These are phyloP conservation scores for Bombus superbus DNA, from an alignment of 1,140 invertebrate species.

Conservation along the genomic window DNA sequence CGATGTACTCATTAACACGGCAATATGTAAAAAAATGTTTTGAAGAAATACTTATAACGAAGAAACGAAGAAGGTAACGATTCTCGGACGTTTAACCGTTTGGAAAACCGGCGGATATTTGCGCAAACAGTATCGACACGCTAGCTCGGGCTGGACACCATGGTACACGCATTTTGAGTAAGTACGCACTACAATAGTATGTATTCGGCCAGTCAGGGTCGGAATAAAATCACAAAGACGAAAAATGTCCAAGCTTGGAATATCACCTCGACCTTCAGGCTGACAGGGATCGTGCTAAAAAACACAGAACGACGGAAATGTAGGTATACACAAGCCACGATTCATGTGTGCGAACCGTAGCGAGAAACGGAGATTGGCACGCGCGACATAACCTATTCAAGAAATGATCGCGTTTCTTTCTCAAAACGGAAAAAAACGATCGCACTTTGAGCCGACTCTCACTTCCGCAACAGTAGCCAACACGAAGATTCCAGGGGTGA, in stretches of 20 bases:
- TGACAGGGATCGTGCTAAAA: slow-evolving; percentile 30
- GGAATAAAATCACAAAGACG: slow-evolving; percentile 11
- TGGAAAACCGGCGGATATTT: slow-evolving; percentile 13
- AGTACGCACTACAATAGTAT: not conserved
- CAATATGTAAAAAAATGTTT: not conserved
- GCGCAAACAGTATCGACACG: slow-evolving; percentile 6
- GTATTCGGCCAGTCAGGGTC: not conserved
- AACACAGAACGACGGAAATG: not conserved
- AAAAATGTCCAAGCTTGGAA: slow-evolving; percentile 6
- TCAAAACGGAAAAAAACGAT: slow-evolving; percentile 30
- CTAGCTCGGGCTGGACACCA: not conserved
- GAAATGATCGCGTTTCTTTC: slow-evolving; percentile 36
- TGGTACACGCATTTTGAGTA: not conserved
- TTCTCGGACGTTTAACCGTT: slow-evolving; percentile 10
- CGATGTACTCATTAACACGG: not conserved
- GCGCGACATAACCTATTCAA: slow-evolving; percentile 52
- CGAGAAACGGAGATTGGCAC: slow-evolving; percentile 27
- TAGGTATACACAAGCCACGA: not conserved
- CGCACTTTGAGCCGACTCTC: slow-evolving; percentile 10
- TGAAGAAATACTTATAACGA: not conserved
- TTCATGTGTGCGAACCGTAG: slow-evolving; percentile 24
- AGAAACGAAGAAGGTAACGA: slow-evolving; percentile 18
- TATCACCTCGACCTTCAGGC: slow-evolving; percentile 39
- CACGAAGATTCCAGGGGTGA: slow-evolving; percentile 40
- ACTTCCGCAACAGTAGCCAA: not conserved